Evolutionary conservation across 1,140 invertebrate genomes (phyloP).

Genomic region (Potamilus streckersoni): DNA sequence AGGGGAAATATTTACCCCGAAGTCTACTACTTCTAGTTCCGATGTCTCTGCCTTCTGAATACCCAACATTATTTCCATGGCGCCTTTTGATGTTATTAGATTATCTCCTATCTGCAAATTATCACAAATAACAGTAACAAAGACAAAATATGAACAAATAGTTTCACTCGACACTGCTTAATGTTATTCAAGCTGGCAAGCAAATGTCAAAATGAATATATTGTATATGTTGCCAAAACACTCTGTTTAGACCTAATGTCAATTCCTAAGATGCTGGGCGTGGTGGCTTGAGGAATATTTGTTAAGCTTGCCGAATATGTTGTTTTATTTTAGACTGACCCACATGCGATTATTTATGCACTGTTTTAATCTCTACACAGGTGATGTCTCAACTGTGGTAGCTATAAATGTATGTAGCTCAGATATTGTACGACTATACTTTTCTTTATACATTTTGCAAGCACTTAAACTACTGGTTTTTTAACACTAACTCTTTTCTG

Average conservation of each 20-base stretch:
- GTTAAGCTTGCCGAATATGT: no score
- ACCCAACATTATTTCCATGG: slow-evolving; percentile 26
- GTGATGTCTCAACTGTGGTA: no score
- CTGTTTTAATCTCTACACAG: no score
- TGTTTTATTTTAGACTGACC: no score
- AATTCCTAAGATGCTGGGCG: not conserved
- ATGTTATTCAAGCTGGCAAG: not conserved
- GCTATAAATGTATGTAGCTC: no score
- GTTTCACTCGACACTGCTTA: not conserved
- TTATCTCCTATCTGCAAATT: slow-evolving; percentile 41
- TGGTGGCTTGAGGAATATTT: not conserved
- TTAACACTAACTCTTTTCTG: no score
- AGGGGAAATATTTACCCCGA: slow-evolving; percentile 25
- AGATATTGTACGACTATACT: no score
- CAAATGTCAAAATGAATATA: not conserved
- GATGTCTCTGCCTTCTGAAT: slow-evolving; percentile 28
- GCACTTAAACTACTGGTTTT: no score
- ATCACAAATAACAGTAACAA: not conserved
- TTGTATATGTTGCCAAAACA: not conserved
- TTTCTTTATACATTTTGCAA: no score
- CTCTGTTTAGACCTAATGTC: not conserved
- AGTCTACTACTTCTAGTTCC: slow-evolving; percentile 22
- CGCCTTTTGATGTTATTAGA: slow-evolving; percentile 30
- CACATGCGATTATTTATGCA: no score
- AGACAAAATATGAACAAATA: not conserved